Percentiles rank a stretch among this genome's conserved stretches.
These are phyloP conservation scores for Bos indicus DNA, from an alignment of 2,113 vertebrate species.

Conservation along the genomic window DNA sequence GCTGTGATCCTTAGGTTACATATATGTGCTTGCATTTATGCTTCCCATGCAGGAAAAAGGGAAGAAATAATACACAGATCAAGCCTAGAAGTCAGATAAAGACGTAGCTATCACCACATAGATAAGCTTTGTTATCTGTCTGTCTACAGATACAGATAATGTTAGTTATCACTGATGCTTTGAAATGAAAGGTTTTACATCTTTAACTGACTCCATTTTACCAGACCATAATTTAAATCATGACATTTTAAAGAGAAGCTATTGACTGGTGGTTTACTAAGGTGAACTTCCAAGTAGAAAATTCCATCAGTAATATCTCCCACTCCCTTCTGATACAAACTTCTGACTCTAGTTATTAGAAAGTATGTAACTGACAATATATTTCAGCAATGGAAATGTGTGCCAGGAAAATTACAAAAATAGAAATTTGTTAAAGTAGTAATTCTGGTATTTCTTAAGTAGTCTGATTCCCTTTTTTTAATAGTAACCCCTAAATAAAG, in stretches of 20 bases:
- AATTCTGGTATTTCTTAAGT: background rate
- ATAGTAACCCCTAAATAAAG: background rate
- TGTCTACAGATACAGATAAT: background rate
- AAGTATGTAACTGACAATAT: background rate
- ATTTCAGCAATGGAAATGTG: background rate
- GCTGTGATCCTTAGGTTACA: background rate
- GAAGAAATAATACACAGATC: background rate
- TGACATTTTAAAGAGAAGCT: background rate
- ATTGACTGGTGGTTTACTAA: background rate
- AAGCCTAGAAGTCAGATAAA: background rate
- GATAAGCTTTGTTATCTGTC: background rate
- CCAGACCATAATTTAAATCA: background rate
- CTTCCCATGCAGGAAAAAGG: background rate
- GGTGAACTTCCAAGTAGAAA: background rate
- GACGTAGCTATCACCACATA: background rate
- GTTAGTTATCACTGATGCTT: background rate
- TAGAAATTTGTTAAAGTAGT: background rate
- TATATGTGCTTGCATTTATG: background rate
- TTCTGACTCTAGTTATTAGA: background rate
- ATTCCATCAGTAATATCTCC: background rate
- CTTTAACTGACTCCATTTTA: background rate
- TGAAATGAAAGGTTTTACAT: background rate
- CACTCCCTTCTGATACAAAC: background rate
- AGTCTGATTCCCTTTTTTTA: constrained; percentile 3
- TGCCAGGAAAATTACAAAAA: constrained; percentile 16